Conservation (phyloP, 2,113 vertebrate species). For the Rhegmatorhina hoffmannsi region DNA sequence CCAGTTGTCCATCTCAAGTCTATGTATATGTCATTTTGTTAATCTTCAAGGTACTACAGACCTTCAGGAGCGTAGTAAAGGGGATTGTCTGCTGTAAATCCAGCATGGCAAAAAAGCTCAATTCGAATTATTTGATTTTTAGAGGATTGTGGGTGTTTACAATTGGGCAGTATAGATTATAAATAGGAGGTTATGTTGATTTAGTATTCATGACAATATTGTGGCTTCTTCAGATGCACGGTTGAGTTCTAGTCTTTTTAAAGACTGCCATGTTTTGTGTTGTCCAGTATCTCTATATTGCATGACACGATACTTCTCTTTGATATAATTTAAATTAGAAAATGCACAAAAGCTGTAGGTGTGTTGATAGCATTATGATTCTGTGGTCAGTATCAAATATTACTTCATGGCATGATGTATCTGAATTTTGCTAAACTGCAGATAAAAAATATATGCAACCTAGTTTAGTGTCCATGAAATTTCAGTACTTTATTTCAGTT, state of each 20-base stretch:
- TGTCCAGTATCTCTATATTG: background rate
- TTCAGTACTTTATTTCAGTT: conserved; percentile 22
- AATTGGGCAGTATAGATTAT: background rate
- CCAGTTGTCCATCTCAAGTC: background rate
- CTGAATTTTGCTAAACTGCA: conserved; percentile 35
- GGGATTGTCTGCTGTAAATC: conserved; percentile 8
- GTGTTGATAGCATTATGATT: background rate
- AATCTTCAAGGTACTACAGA: background rate
- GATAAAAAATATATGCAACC: background rate
- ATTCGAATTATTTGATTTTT: background rate
- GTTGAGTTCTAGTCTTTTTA: background rate
- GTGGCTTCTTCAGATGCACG: background rate
- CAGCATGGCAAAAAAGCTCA: background rate
- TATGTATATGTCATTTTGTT: background rate
- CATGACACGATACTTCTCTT: background rate
- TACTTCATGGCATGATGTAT: conserved; percentile 6
- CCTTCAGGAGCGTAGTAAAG: background rate
- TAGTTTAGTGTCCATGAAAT: conserved; percentile 11
- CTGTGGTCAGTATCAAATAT: background rate
- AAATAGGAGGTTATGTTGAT: background rate
- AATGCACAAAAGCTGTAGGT: conserved; percentile 11
- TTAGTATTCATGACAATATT: background rate
- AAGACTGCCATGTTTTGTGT: background rate
- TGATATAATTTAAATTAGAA: conserved; percentile 14
- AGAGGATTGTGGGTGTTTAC: background rate